phyloP scores from a whole-genome alignment of 2,888 invertebrate genomes.

The Thecophora atra region DNA sequence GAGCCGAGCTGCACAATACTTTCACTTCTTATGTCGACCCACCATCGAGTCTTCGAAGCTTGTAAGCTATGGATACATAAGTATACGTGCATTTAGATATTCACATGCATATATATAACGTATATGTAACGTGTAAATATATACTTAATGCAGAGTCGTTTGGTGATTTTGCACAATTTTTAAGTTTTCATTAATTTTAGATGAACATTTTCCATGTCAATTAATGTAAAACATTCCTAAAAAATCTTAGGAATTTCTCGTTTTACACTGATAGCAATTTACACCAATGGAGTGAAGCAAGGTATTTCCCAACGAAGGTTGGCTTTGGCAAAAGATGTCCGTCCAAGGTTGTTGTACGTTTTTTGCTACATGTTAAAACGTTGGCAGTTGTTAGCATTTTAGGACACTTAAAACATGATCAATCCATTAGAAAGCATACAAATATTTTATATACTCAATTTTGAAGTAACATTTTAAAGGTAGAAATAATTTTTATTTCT shows the following conservation, averaged over 20 bases:
- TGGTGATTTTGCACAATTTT: conserved; percentile 2
- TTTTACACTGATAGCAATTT: not conserved
- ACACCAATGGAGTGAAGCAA: not conserved
- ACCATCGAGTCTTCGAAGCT: not conserved
- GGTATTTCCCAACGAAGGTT: conserved; percentile 28
- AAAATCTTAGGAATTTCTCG: conserved; percentile 28
- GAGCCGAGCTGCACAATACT: conserved; percentile 45
- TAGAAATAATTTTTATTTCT: conserved; percentile 43
- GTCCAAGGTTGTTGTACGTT: conserved; percentile 30
- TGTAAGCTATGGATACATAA: not conserved
- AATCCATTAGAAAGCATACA: not conserved
- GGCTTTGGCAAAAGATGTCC: conserved; percentile 27
- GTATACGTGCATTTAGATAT: not conserved
- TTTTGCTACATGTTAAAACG: not conserved
- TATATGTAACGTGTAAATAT: not conserved
- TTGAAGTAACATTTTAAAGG: not conserved
- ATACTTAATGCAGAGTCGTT: not conserved
- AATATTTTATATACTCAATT: not conserved
- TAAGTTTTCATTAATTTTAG: too few species aligned
- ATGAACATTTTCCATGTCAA: too few species aligned
- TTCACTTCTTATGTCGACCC: conserved; percentile 47
- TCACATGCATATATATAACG: not conserved
- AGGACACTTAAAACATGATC: not conserved
- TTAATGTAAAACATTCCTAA: conserved; percentile 17
- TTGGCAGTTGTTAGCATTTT: not conserved